Base-by-base conservation (phyloP, 1,140 invertebrate species). In the Danaus melanippus region DNA sequence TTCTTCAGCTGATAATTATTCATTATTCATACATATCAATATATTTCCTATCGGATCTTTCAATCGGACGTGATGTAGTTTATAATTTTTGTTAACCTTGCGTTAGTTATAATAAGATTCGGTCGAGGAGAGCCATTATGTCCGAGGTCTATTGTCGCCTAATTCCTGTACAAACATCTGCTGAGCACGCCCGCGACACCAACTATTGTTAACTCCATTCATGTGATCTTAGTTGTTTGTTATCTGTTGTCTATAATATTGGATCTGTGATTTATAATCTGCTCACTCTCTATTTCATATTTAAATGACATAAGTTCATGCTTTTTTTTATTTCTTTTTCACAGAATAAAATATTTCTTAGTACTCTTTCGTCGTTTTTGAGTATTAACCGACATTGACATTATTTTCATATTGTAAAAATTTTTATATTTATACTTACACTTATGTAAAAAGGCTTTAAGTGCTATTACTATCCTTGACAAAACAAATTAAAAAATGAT, bases 91-190 rank as follows among this genome's bases (percentile, higher is more conserved):
- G 2, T 32, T 32, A 3, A 32, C 21, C 7, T 32, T 58, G 67
- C 70, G 67, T 75, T 71, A 74, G 64, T 71, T 82, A 75, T 78
- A 82, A 82, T 74, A 81, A 78, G 73, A 81, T 84, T 79, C 71
- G 67, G 70, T 69, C 56, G 51, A 59, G 73, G 71, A 71, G 67
- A 66, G 53, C 67, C 58, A 77, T 84, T 80, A 79, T 84, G 66
- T 69, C 64, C 63, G 53, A 47, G 62, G 56, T 50, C 59, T 62
- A 66, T 81, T 77, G 73, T 77, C 62, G 62, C 59, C 45, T 76
- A 78, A 75, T 69, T 61, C 67, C 64, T 68, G 61, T 58, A 69
- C 66, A 80, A 83, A 83, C 79, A 83, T 79, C 79, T 83, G 79
- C 73, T 56, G 49, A 32, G 21, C 58, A 66, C 76, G 71, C 76